A percentile compares a stretch with the other conserved stretches of the same genome.
These are phyloP conservation scores for Nasonia oneida DNA, from an alignment of 2,888 invertebrate species.

Conservation along the genomic window DNA sequence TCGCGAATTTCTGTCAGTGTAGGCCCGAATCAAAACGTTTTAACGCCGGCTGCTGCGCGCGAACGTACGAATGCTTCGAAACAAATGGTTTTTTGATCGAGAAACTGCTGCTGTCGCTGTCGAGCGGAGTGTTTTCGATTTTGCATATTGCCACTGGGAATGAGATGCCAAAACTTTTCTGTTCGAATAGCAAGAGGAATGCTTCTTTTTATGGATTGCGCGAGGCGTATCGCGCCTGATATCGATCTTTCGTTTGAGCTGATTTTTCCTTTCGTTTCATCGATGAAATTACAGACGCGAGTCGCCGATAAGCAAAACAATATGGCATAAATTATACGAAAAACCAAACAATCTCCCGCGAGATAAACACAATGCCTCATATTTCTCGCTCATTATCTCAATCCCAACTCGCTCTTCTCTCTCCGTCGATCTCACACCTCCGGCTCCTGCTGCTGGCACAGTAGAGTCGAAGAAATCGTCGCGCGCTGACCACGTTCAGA, in stretches of 20 bases:
- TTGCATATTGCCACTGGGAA: not conserved
- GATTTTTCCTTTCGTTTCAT: not conserved
- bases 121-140: not conserved
- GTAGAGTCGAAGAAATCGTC: not conserved
- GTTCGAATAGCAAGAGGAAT: not conserved
- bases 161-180: not conserved
- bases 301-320: not conserved
- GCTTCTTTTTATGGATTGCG: not conserved
- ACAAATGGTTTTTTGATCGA: conserved; percentile 51
- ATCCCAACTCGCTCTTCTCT: not conserved
- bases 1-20: conserved; percentile 29
- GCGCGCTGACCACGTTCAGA: not conserved
- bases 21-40: conserved; percentile 34
- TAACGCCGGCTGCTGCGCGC: not conserved
- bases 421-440: not conserved
- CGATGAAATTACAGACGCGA: not conserved
- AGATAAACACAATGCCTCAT: conserved; percentile 5
- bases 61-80: not conserved
- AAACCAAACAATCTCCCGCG: not conserved
- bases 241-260: not conserved
- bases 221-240: not conserved
- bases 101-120: not conserved
- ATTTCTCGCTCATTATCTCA: not conserved
- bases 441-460: too few relatives aligned
- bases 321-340: not conserved